Conservation (phyloP, 1,140 invertebrate genomes). For the Drosophila sulfurigaster region DNA sequence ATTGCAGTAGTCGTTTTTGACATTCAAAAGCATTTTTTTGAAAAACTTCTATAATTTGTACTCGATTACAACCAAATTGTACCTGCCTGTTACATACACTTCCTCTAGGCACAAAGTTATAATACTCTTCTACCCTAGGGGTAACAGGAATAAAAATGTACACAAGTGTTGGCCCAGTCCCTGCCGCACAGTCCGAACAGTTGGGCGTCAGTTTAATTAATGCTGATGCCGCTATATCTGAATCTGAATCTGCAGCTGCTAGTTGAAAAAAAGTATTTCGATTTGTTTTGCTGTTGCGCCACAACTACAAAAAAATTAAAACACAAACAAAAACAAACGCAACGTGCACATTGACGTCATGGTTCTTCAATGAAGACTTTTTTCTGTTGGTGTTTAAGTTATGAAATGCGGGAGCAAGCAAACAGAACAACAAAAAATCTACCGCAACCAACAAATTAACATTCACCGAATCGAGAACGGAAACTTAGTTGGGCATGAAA, state of each 20-base stretch:
- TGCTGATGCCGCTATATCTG: conserved; percentile 36
- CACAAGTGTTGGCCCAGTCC: conserved; percentile 21
- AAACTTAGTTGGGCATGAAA: conserved; percentile 36
- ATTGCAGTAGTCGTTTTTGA: too few species aligned
- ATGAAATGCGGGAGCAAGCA: background rate
- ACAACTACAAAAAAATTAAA: conserved; percentile 59
- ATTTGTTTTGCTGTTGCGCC: conserved; percentile 68
- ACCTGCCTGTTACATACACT: too few species aligned
- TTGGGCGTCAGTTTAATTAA: conserved; percentile 65
- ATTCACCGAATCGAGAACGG: conserved; percentile 21
- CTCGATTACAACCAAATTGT: too few species aligned
- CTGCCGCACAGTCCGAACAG: background rate
- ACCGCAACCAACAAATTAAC: conserved; percentile 1
- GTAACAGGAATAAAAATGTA: too few species aligned
- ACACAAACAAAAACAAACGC: conserved; percentile 45
- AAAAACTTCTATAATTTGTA: too few species aligned
- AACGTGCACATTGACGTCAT: conserved; percentile 55
- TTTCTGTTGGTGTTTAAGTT: conserved; percentile 27
- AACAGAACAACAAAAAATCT: background rate
- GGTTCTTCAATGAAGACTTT: conserved; percentile 34
- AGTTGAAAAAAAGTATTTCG: conserved; percentile 69
- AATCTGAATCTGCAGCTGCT: conserved; percentile 67
- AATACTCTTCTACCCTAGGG: too few species aligned
- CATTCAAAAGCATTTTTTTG: too few species aligned
- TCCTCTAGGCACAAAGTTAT: too few species aligned